Evolutionary conservation across 2,888 invertebrate species (phyloP).

Genomic region (Drosophila nigricruria): DNA sequence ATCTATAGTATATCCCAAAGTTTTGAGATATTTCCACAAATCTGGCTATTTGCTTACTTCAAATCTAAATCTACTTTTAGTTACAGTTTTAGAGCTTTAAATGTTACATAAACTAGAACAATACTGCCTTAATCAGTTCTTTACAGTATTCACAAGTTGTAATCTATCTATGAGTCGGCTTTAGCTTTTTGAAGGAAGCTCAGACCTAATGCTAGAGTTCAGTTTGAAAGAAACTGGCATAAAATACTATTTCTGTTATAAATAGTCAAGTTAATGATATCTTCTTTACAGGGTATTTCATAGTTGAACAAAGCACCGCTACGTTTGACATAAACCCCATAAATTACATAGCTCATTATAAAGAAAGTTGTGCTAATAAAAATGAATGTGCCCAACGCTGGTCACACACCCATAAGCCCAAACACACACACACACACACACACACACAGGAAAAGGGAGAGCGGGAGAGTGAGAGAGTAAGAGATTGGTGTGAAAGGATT

Average conservation of each 20-base stretch:
- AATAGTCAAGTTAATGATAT: not conserved
- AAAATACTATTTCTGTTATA: not conserved
- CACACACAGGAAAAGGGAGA: not conserved
- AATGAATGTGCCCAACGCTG: constrained; percentile 52
- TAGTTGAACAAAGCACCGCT: not conserved
- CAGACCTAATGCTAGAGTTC: not conserved
- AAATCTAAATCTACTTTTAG: too few relatives aligned
- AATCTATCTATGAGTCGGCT: not conserved
- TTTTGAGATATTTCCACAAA: too few relatives aligned
- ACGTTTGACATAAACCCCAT: not conserved
- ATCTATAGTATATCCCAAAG: too few relatives aligned
- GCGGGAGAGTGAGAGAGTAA: not conserved
- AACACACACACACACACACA: constrained; percentile 19
- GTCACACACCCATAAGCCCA: constrained; percentile 5
- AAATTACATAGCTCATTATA: constrained; percentile 54
- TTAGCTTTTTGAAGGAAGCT: not conserved
- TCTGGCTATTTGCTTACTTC: not conserved
- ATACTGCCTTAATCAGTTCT: too few relatives aligned
- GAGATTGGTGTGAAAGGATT: constrained; percentile 17
- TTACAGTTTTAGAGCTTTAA: too few relatives aligned
- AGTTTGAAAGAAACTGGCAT: not conserved
- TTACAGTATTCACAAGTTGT: not conserved
- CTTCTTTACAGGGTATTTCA: not conserved
- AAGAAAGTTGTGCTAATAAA: constrained; percentile 51
- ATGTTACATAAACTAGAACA: too few relatives aligned